Evolutionary conservation across 2,888 invertebrate species (phyloP), one percentile per base, ranked within the genome.

Genomic region (Sinotaia quadrata): DNA sequence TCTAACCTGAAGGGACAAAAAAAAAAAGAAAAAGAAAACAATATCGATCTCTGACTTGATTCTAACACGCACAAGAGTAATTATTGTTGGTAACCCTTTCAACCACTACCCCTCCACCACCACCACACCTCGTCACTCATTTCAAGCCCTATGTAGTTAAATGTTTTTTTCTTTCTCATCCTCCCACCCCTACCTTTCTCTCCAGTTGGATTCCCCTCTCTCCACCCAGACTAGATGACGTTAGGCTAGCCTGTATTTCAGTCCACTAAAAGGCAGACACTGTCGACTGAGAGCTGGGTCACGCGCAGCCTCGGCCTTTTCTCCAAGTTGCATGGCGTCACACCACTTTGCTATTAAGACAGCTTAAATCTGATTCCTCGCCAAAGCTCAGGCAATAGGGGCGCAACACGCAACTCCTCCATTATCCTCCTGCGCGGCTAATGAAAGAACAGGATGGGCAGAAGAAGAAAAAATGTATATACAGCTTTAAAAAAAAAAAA

Each of bases 321-420:
- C 21, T 18, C 18, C 60, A 18, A 36, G 56, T 61, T n/a, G 65
- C 65, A 44, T 56, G 65, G 33, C 29, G 56, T 54, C 65, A 54
- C 56, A 52, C 31, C 44, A 65, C 44, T 24, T 21, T 41, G 21
- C 56, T 47, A 65, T 65, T 52, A 56, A 27, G 52, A 37, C 24
- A 31, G 34, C 56, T 54, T 52, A 34, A 56, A 65, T 41, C 65
- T 37, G 21, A 52, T 37, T 65, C 65, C 37, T 34, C 65, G 27
- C 41, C 56, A 12, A 21, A 24, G 33, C 56, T 34, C 37, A 56
- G 44, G 31, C 65, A 33, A 65, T 56, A 56, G 65, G 29, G 36
- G 10, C 21, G 41, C 65, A 21, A 44, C 65, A 65, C 54, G 65
- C 65, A 21, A 65, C 29, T n/a, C 44, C 31, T 21, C n/a, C 65